phyloP scores from a whole-genome alignment of 2,888 invertebrate genomes.

The Agrenia bidenticulata region DNA sequence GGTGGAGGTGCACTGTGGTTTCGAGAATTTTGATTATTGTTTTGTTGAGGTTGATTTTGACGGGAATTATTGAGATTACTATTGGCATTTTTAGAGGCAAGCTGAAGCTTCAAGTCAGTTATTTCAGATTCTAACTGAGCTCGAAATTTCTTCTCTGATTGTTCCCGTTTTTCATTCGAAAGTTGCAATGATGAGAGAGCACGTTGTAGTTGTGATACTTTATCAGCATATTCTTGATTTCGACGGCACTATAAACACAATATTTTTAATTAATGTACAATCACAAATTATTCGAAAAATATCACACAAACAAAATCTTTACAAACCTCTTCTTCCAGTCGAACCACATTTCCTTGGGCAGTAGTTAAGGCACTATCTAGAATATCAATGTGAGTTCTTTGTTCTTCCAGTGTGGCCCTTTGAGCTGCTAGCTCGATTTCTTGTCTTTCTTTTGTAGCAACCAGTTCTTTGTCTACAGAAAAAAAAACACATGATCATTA shows the following conservation, averaged over 20 bases:
- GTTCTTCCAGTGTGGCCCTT: conserved; percentile 84
- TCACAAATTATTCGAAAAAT: neutral
- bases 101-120: conserved; percentile 62
- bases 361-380: conserved; percentile 87
- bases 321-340: conserved; percentile 81
- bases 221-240: conserved; percentile 79
- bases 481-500: conserved; percentile 6
- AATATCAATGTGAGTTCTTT: conserved; percentile 88
- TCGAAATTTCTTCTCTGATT: conserved; percentile 79
- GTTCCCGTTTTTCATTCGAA: conserved; percentile 80
- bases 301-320: conserved; percentile 3
- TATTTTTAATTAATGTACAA: no score
- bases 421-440: conserved; percentile 89
- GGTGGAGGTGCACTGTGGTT: conserved; percentile 46
- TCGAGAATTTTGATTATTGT: conserved; percentile 53
- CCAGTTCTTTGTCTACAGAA: conserved; percentile 78
- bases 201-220: conserved; percentile 78
- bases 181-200: conserved; percentile 77
- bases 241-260: conserved; percentile 68
- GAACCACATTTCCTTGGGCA: conserved; percentile 83
- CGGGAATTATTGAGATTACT: conserved; percentile 29
- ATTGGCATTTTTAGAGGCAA: conserved; percentile 57
- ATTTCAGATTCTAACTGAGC: conserved; percentile 83
- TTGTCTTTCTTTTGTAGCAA: conserved; percentile 84
- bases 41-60: conserved; percentile 29